These are phyloP conservation scores for Tympanoctomys barrerae DNA, from an alignment of 2,797 vertebrate genomes.

Conservation along the genomic window DNA sequence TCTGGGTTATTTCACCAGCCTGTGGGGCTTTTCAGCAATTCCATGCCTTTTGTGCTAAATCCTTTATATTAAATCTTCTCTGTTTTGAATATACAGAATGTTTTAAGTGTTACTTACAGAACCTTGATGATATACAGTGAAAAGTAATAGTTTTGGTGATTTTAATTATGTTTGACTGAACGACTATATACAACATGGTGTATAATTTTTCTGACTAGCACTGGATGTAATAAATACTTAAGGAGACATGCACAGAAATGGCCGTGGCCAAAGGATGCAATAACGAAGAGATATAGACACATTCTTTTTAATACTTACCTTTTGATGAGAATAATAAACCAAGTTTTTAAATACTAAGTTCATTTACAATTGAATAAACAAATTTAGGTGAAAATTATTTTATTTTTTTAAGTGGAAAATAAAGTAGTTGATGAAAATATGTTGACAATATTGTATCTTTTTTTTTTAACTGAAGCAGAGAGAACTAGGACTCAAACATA, in stretches of 20 bases:
- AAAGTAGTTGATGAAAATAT: background rate
- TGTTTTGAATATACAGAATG: conserved; percentile 39
- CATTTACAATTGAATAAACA: background rate
- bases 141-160: conserved; percentile 35
- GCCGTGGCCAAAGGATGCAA: background rate
- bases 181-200: background rate
- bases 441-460: background rate
- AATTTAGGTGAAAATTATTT: background rate
- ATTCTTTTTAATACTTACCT: background rate
- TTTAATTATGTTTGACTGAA: conserved; percentile 52
- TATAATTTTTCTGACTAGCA: background rate
- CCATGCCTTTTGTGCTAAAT: background rate
- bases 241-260: background rate
- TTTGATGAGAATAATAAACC: background rate
- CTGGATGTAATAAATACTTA: background rate
- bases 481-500: background rate
- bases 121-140: background rate
- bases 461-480: background rate
- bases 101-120: conserved; percentile 13
- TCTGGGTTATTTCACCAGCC: background rate
- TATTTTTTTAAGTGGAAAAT: conserved; percentile 21
- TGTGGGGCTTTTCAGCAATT: background rate
- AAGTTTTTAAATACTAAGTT: background rate
- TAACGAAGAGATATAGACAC: background rate
- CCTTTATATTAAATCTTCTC: background rate